Base-by-base conservation (phyloP, 2,888 invertebrate genomes). In the Drosophila nigritarsus region DNA sequence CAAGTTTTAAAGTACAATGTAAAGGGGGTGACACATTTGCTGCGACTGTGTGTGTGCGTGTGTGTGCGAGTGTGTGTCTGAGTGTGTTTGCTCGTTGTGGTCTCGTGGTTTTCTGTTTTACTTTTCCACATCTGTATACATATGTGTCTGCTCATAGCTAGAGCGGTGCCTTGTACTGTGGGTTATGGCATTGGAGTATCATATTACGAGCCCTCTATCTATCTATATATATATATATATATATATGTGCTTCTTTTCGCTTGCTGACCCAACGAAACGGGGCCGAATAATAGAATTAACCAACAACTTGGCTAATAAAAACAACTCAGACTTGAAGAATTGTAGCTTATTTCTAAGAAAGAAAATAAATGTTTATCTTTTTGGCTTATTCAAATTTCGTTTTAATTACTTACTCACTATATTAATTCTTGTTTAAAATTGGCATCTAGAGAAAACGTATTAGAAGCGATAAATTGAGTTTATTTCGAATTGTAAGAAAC, bases 21-120 rank as follows among this genome's bases (percentile, higher is more conserved):
- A 38, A 53, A 56, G 38, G 61, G 67, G 70, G 74, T 65, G 75
- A 63, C 62, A 67, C 58, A 67, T 79, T 81, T 65, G 74, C 59
- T 68, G 66, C 53, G 59, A 69, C 54, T 59, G 20, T 55, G 66
- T 67, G 69, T 59, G 20, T 78, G 65, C 5, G 58, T 66, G 64
- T 55, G 66, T 67, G 69, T 59, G 20, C 74, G 65, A 5, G 58
- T 66, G 64, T 55, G 45, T 59, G 53, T 60, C 55, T 15, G 58
- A 55, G 65, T 59, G 48, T 60, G 55, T 61, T 65, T 65, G 56
- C 55, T 56, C 75, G 78, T 68, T 84, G 87, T 82, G 87, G 82
- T 83, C 87, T 82, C 85, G 83, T 80, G 87, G 85, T 75, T 84
- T 80, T 80, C 49, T 45, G 83, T 80, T 78, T 78, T 78, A 71